A percentile compares a stretch with the other conserved stretches of the same genome.
These are phyloP conservation scores for Loris lydekkerianus DNA, from an alignment of 2,797 vertebrate genomes.

Conservation along the genomic window DNA sequence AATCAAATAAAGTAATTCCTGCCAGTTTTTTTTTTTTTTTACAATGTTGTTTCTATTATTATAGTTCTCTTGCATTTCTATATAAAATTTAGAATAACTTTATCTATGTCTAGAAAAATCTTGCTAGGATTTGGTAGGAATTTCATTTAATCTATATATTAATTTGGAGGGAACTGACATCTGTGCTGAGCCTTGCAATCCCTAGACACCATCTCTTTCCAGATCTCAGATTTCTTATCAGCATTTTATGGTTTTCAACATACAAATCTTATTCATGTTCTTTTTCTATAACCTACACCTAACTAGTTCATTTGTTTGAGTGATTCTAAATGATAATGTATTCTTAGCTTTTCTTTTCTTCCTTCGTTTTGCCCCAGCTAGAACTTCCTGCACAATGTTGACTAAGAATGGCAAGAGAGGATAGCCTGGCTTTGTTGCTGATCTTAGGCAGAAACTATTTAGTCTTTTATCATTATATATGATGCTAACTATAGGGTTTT, in stretches of 20 bases:
- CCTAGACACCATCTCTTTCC: not conserved
- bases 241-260: not conserved
- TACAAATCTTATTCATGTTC: not conserved
- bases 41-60: slow-evolving; percentile 5
- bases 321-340: not conserved
- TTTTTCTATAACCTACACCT: not conserved
- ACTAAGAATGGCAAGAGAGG: not conserved
- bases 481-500: not conserved
- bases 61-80: slow-evolving; percentile 5
- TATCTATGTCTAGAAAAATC: not conserved
- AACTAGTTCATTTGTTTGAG: not conserved
- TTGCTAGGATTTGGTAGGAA: not conserved
- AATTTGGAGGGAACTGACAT: not conserved
- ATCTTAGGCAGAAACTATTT: not conserved
- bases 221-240: not conserved
- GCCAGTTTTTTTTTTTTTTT: not conserved
- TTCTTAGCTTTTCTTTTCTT: not conserved
- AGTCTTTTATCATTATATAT: not conserved
- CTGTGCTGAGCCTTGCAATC: not conserved
- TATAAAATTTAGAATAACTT: slow-evolving; percentile 30
- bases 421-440: not conserved
- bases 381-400: not conserved
- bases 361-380: not conserved
- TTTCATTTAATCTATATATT: not conserved
- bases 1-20: not conserved